Conservation (phyloP, 2,113 vertebrate genomes). For the Stigmatopora nigra region DNA sequence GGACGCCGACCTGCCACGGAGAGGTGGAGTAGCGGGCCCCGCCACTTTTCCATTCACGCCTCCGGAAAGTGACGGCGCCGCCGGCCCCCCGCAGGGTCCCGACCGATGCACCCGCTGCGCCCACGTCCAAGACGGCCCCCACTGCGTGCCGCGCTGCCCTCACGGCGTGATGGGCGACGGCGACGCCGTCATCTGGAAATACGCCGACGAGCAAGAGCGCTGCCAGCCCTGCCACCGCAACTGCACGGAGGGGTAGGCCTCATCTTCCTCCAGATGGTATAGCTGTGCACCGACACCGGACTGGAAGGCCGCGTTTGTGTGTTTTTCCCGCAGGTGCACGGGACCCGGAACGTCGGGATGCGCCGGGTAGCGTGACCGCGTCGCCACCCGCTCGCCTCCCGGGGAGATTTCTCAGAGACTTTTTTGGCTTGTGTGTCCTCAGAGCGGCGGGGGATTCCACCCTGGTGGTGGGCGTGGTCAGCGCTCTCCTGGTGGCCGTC, state of each 20-base stretch:
- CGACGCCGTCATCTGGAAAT: conserved; percentile 79
- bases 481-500: conserved; percentile 73
- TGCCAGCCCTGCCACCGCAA: conserved; percentile 83
- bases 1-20: conserved; percentile 67
- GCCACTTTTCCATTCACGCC: no score
- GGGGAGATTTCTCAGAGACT: background rate
- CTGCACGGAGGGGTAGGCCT: conserved; percentile 77
- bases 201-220: conserved; percentile 56
- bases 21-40: conserved; percentile 61
- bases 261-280: no score
- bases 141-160: conserved; percentile 79
- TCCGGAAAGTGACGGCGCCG: no score
- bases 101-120: conserved; percentile 77
- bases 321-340: conserved; percentile 46
- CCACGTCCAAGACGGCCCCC: conserved; percentile 77
- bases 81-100: conserved; percentile 66
- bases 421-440: background rate
- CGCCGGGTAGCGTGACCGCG: conserved; percentile 19
- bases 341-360: conserved; percentile 47
- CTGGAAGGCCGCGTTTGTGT: conserved; percentile 6
- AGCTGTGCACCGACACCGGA: no score
- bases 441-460: conserved; percentile 34
- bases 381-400: background rate
- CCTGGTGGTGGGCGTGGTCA: conserved; percentile 73
- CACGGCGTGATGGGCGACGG: conserved; percentile 73